A percentile compares a stretch with the other conserved stretches of the same genome.
Evolutionary conservation across 2,797 vertebrate species (phyloP).

Genomic region (Eurystomus glaucurus): DNA sequence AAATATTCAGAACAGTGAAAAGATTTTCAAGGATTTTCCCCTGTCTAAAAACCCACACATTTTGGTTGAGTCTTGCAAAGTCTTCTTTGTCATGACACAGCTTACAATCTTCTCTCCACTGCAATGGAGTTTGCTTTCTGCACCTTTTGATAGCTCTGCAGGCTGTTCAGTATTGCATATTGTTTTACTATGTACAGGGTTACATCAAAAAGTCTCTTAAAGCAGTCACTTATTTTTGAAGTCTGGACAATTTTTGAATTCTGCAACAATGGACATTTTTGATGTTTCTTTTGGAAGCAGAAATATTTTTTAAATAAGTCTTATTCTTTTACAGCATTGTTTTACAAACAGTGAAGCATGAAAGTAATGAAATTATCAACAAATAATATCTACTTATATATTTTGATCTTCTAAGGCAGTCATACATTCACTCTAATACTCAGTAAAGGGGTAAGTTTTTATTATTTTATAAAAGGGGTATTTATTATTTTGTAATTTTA

Average conservation of each 20-base stretch:
- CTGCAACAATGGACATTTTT: not conserved
- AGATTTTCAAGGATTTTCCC: not conserved
- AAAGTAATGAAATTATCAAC: not conserved
- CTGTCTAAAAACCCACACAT: not conserved
- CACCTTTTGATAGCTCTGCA: not conserved
- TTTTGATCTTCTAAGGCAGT: not conserved
- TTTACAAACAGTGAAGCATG: not conserved
- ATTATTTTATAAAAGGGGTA: too few species aligned
- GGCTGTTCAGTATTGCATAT: not conserved
- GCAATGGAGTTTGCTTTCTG: not conserved
- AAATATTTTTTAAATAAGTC: not conserved
- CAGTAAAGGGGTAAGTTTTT: not conserved
- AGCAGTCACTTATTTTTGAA: not conserved
- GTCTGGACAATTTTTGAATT: not conserved
- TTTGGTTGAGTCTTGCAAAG: not conserved
- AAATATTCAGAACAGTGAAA: not conserved
- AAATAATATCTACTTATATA: not conserved
- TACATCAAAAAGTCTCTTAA: not conserved
- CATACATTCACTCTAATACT: not conserved
- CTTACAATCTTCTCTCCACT: not conserved
- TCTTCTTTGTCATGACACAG: not conserved
- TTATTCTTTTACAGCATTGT: not conserved
- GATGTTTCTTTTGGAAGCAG: not conserved
- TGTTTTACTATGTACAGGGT: not conserved
- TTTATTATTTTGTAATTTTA: not conserved